phyloP scores from a whole-genome alignment of 2,888 invertebrate genomes.

The Megamerina dolium region DNA sequence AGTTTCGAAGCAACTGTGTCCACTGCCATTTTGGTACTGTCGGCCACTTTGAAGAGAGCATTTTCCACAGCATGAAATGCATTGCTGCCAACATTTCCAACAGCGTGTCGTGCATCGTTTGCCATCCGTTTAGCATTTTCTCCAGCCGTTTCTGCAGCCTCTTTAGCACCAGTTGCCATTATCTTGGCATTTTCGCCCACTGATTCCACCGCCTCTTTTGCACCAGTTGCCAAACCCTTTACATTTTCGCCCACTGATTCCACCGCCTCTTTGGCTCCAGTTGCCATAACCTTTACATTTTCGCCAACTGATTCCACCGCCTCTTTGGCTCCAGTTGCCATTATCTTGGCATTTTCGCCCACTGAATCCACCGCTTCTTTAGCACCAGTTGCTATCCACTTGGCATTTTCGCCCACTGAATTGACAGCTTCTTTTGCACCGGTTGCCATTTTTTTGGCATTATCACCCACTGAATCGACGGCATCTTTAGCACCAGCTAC shows the following conservation, averaged over 20 bases:
- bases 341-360: conserved; percentile 17
- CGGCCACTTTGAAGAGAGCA: conserved; percentile 29
- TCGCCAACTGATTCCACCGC: conserved; percentile 5
- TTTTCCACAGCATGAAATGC: conserved; percentile 15
- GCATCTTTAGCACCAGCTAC: conserved; percentile 21
- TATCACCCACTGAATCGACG: conserved; percentile 20
- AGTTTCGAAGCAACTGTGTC: conserved; percentile 27
- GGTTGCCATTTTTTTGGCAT: conserved; percentile 15
- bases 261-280: conserved; percentile 8
- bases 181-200: conserved; percentile 14
- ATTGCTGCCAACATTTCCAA: conserved; percentile 8
- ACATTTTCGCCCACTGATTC: conserved; percentile 19
- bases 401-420: conserved; percentile 3
- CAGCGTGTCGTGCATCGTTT: conserved; percentile 12
- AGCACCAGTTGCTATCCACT: conserved; percentile 15
- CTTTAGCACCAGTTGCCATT: conserved; percentile 18
- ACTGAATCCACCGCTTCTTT: conserved; percentile 24
- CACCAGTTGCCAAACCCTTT: conserved; percentile 20
- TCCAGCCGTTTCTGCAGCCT: conserved; percentile 24
- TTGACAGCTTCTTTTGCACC: conserved; percentile 11
- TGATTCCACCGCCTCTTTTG: conserved; percentile 20
- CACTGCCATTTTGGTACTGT: conserved; percentile 21
- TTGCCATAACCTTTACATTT: conserved; percentile 8
- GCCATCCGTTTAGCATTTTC: conserved; percentile 18
- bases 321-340: conserved; percentile 11